Conservation (phyloP, 30 jellyfish, hydroid and myxozoan genomes). For the Aurelia sp. region DNA sequence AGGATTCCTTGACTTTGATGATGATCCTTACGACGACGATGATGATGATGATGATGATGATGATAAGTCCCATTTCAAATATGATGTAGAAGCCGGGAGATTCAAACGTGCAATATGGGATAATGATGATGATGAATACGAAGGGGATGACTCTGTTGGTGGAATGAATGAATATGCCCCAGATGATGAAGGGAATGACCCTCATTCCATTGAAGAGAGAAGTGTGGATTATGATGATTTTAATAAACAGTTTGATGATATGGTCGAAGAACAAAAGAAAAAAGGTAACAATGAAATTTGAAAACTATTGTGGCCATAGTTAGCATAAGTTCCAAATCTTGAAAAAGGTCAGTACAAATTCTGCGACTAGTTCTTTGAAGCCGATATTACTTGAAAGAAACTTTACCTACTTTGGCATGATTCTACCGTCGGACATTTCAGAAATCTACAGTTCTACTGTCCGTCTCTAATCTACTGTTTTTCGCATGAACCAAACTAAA, state of each 20-base stretch:
- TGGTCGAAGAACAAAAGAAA: conserved; percentile 13
- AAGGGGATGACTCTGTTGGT: conserved; percentile 17
- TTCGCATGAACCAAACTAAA: too few species aligned
- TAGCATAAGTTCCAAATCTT: too few species aligned
- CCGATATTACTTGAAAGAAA: too few species aligned
- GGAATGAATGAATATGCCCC: conserved; percentile 40
- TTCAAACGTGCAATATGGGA: conserved; percentile 3
- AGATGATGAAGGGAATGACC: neutral
- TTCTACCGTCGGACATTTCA: too few species aligned
- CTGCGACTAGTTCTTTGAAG: too few species aligned
- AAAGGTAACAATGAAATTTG: conserved; percentile 1
- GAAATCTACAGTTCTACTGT: too few species aligned
- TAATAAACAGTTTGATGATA: conserved; percentile 4
- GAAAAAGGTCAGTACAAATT: too few species aligned
- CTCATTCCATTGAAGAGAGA: conserved; percentile 10
- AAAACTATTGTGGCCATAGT: neutral
- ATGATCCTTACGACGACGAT: neutral
- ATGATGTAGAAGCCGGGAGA: neutral
- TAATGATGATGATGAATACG: conserved; percentile 45
- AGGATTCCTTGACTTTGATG: too few species aligned
- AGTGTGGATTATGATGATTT: conserved; percentile 9
- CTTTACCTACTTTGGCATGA: too few species aligned
- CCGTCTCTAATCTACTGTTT: too few species aligned
- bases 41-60: neutral
- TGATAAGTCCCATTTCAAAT: neutral